Evolutionary conservation across 2,113 vertebrate genomes (phyloP), one percentile per base, ranked within the genome.

Genomic region (Etheostoma spectabile): DNA sequence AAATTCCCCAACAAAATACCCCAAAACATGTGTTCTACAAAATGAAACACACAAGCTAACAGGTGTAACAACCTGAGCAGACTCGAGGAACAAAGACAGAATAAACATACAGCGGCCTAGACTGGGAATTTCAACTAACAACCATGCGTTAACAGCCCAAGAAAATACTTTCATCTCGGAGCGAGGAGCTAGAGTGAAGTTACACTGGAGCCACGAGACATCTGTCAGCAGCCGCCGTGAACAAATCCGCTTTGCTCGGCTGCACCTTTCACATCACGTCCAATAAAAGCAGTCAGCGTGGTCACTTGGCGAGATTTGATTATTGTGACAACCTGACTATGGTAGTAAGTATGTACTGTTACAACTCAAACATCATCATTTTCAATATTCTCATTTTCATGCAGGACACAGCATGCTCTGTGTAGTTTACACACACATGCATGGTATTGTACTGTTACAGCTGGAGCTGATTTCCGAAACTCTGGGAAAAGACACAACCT

Each of bases 121-220:
- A n/a, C 55, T 27, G 62, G 49, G 13, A 53, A 48, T 24, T 71
- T 51, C 66, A 87, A 84, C 70, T 74, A 67, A 74, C 72, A 64
- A 16, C 19, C 12, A 8, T 3, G 27, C 11, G 14, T 53, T 70
- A 83, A 80, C 55, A 82, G 53, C 74, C 33, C 19, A 6, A 56
- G 51, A 70, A 75, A 22, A 68, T 1, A 46, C 62, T 71, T 65
- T 78, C 5, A 69, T 89, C 46, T 57, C 8, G 1, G 53, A 62
- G 69, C 6, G 8, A 10, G 33, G 51, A 77, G 51, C 33, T 18
- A 52, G 22, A 69, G 75, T 48, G 18, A 22, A 59, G 57, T 33
- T 53, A 22, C 33, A 30, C 35, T 0, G n/a, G 52, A 77, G 52
- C 79, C 57, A 74, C 18, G 13, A 65, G 79, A 64, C 49, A 45